phyloP scores from a whole-genome alignment of 2,888 invertebrate genomes.

The Adelphocoris suturalis region DNA sequence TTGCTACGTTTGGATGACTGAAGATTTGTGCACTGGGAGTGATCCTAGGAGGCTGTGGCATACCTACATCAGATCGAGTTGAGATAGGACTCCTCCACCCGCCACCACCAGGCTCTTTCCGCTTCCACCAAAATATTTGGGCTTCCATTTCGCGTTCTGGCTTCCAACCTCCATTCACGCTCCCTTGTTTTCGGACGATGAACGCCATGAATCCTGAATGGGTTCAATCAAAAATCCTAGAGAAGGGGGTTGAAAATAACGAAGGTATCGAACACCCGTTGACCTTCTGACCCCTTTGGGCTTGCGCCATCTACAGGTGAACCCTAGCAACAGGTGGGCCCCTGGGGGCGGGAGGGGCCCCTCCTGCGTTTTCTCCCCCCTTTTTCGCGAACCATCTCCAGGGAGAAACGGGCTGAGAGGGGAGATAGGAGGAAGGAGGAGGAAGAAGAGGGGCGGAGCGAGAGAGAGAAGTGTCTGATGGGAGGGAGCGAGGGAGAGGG shows the following conservation, averaged over 20 bases:
- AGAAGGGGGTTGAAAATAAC: conserved; percentile 35
- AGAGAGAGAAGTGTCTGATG: too few species aligned
- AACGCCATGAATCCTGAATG: conserved; percentile 7
- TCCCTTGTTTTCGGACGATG: neutral
- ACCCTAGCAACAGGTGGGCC: conserved; percentile 56
- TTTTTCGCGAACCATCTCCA: conserved; percentile 1
- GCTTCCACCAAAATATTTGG: neutral
- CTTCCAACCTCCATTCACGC: neutral
- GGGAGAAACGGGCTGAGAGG: conserved; percentile 12
- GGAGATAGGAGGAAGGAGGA: neutral
- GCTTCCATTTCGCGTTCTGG: neutral
- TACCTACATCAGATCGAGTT: conserved; percentile 4
- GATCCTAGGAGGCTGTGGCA: neutral
- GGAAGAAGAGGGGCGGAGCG: neutral
- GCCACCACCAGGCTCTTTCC: neutral
- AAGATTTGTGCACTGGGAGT: neutral
- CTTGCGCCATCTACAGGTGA: conserved; percentile 62
- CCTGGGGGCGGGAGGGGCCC: neutral
- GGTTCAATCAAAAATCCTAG: conserved; percentile 14
- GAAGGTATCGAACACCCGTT: conserved; percentile 60
- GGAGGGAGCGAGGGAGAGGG: conserved; percentile 7
- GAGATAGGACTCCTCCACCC: conserved; percentile 9
- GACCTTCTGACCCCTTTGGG: conserved; percentile 60
- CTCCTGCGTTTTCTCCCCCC: neutral
- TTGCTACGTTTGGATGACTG: too few species aligned